phyloP scores from a whole-genome alignment of 2,888 invertebrate species.

The Ormyrus labotus region DNA sequence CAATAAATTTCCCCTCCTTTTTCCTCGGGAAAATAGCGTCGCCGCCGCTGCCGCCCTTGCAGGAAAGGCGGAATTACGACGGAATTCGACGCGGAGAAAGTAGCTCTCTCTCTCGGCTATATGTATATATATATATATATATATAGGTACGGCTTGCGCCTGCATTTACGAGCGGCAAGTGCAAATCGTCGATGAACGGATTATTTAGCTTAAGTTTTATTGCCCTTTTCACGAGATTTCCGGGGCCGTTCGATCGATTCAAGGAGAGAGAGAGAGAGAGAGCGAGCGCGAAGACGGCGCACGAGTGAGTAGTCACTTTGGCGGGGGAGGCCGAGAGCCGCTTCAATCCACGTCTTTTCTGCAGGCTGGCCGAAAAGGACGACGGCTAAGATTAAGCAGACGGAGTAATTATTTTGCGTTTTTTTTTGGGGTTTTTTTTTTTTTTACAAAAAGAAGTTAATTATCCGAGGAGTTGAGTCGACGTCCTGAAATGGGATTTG shows the following conservation, averaged over 20 bases:
- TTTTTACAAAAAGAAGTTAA: not conserved
- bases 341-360: slow-evolving; percentile 23
- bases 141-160: not conserved
- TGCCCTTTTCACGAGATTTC: slow-evolving; percentile 57
- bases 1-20: slow-evolving; percentile 51
- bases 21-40: slow-evolving; percentile 22
- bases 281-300: not conserved
- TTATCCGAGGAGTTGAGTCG: too few species aligned
- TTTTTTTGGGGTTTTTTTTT: not conserved
- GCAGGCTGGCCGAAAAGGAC: not conserved
- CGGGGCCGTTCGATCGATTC: slow-evolving; percentile 55
- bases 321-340: too few species aligned
- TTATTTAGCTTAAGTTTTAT: slow-evolving; percentile 60
- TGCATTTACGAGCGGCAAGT: slow-evolving; percentile 58
- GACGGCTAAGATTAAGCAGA: slow-evolving; percentile 22
- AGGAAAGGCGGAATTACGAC: slow-evolving; percentile 50
- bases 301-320: too few species aligned
- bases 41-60: not conserved
- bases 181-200: slow-evolving; percentile 59
- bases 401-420: not conserved
- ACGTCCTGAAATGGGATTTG: too few species aligned
- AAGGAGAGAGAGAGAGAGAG: not conserved
- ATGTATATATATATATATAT: not conserved
- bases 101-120: not conserved
- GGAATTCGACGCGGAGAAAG: slow-evolving; percentile 44